phyloP scores from a whole-genome alignment of 2,797 vertebrate genomes.

The Momotus momota region DNA sequence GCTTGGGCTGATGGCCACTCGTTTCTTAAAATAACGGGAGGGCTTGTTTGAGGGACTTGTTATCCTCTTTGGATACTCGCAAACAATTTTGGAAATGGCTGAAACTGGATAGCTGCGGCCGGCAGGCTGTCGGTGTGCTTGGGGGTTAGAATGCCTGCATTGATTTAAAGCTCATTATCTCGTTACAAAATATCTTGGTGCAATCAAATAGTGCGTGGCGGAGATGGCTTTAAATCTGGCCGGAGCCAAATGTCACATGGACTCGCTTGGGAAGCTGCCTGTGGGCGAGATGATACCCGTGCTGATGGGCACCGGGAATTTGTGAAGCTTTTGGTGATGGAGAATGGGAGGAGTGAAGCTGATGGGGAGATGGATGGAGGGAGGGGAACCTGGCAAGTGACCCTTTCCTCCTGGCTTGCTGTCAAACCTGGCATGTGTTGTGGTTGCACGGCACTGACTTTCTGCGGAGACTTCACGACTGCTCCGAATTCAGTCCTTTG shows the following conservation, averaged over 20 bases:
- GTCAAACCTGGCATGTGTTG: not conserved
- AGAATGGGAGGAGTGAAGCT: not conserved
- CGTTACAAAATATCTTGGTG: constrained; percentile 73
- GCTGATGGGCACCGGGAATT: not conserved
- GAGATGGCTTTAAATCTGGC: constrained; percentile 59
- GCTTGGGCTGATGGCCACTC: constrained; percentile 1
- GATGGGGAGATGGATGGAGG: not conserved
- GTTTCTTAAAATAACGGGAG: constrained; percentile 61
- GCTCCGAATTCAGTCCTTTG: not conserved
- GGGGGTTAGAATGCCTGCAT: constrained; percentile 71
- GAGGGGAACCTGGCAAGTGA: not conserved
- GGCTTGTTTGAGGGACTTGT: constrained; percentile 55
- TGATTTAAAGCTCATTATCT: constrained; percentile 74
- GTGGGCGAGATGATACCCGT: not conserved
- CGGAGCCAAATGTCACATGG: constrained; percentile 52
- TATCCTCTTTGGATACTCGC: constrained; percentile 57
- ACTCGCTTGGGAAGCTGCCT: constrained; percentile 16
- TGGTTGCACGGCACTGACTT: not conserved
- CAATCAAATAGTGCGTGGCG: constrained; percentile 58
- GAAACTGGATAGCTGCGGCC: constrained; percentile 54
- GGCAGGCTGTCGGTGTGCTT: constrained; percentile 48
- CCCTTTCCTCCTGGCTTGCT: not conserved
- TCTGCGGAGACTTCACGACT: not conserved
- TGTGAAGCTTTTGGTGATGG: not conserved
- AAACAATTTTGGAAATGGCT: constrained; percentile 65